Base-by-base conservation (phyloP, 2,113 vertebrate species). In the Cromileptes altivelis region DNA sequence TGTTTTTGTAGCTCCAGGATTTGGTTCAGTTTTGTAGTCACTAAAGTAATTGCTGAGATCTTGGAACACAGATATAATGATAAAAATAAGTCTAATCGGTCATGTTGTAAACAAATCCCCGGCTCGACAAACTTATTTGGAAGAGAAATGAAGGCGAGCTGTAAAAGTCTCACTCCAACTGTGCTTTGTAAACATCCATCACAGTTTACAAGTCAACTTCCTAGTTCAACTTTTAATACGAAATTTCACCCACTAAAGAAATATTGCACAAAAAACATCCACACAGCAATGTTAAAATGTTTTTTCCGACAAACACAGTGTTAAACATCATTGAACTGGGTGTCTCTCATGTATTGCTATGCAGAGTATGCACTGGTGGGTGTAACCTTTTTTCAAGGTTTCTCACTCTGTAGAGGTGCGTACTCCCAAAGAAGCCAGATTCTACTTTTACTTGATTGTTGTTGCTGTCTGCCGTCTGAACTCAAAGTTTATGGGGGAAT, bases 381-480 rank as follows among this genome's bases (percentile, higher is more conserved):
- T 71, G 78, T 63, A 60, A 81, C 80, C 78, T 84, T 33, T 82
- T 84, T 84, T 84, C 75, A 82, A 60, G 57, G 52, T 40, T 81
- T 78, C 61, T 60, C 60, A 18, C 70, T 69, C 61, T 75, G 53
- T 69, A 70, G 71, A 71, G 63, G 49, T 65, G 40, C 50, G 33
- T 10, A 76, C 50, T 70, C 65, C 6, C 30, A 72, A 67, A 80
- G 60, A 90, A 72, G 45, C 73, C 56, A 58, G 49, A 19, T 68
- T 89, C 45, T 45, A 70, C 75, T 79, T 79, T 53, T 30, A 45
- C 75, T 47, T 68, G 68, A 82, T 67, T 71, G 82, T 77, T 83
- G 72, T 37, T 40, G 71, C 74, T 85, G 23, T n/a, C n/a, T n/a
- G n/a, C n/a, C 69, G 60, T 75, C 60, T 63, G 45, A 84, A 81